phyloP scores from a whole-genome alignment of 2,888 invertebrate genomes.

The Erebia palarica region DNA sequence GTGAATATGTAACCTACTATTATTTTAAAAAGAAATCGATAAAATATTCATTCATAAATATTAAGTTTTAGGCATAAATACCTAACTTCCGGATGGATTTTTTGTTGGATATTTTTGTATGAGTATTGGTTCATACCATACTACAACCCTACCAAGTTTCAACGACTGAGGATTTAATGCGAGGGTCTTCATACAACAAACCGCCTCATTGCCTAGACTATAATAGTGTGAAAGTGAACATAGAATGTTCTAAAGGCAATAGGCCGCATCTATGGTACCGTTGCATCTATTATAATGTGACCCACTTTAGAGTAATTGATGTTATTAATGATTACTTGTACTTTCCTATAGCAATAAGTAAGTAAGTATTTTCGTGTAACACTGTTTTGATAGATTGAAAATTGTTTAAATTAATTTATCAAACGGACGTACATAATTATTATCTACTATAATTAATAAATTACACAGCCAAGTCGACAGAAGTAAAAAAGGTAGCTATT shows the following conservation, averaged over 20 bases:
- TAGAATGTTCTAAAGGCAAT: slow-evolving; percentile 1
- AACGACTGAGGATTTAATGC: no score
- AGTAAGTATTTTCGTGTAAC: background rate
- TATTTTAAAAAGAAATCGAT: no score
- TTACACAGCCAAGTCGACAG: background rate
- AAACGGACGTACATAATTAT: background rate
- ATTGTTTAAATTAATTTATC: slow-evolving; percentile 1
- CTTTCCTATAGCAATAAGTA: background rate
- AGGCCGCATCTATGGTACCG: slow-evolving; percentile 5
- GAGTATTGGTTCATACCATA: no score
- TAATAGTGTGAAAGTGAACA: slow-evolving; percentile 5
- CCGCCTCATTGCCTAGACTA: no score
- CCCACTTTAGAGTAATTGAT: slow-evolving; percentile 1
- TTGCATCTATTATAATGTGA: slow-evolving; percentile 4
- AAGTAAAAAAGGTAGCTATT: no score
- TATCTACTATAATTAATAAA: background rate
- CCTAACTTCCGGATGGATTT: no score
- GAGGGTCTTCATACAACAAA: no score
- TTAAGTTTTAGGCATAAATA: no score
- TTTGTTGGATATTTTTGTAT: no score
- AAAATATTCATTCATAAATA: no score
- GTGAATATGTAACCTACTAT: no score
- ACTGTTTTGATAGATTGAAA: slow-evolving; percentile 6
- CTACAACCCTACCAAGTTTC: no score
- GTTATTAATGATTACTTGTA: background rate